Conservation (phyloP, 2,888 invertebrate genomes). For the Melipona bicolor region DNA sequence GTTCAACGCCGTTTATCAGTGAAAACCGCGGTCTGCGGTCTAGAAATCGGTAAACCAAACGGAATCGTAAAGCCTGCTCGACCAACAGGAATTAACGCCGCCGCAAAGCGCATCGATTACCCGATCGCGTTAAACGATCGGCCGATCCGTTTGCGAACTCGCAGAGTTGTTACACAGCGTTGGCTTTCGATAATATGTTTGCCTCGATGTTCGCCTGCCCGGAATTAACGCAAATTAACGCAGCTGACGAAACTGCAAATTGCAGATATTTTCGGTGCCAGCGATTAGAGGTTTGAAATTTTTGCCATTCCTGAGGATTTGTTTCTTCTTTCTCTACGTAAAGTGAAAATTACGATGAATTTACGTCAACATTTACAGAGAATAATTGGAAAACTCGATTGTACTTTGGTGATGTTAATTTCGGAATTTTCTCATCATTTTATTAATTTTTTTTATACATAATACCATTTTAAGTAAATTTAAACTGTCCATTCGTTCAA, state of each 20-base stretch:
- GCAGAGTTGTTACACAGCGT: neutral
- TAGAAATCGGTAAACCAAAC: slow-evolving; percentile 50
- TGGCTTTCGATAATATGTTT: neutral
- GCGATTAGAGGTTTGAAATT: neutral
- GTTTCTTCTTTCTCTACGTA: too few relatives aligned
- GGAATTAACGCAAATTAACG: slow-evolving; percentile 12
- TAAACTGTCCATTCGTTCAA: too few relatives aligned
- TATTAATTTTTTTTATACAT: too few relatives aligned
- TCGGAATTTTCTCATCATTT: too few relatives aligned
- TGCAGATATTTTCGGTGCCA: too few relatives aligned
- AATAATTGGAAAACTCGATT: neutral
- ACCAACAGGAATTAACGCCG: slow-evolving; percentile 32
- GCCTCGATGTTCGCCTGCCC: neutral
- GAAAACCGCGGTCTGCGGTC: slow-evolving; percentile 40
- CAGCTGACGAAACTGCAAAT: neutral
- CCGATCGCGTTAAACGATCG: slow-evolving; percentile 46
- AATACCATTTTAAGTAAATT: too few relatives aligned
- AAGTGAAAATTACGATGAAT: too few relatives aligned
- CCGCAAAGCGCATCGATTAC: slow-evolving; percentile 38
- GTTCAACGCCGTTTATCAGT: slow-evolving; percentile 28
- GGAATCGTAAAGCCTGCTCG: slow-evolving; percentile 38
- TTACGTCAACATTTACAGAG: too few relatives aligned
- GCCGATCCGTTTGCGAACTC: slow-evolving; percentile 25
- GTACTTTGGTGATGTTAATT: neutral
- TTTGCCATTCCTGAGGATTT: too few relatives aligned